Evolutionary conservation across 2,888 invertebrate genomes (phyloP).

Genomic region (Drosophila nr. fundita): DNA sequence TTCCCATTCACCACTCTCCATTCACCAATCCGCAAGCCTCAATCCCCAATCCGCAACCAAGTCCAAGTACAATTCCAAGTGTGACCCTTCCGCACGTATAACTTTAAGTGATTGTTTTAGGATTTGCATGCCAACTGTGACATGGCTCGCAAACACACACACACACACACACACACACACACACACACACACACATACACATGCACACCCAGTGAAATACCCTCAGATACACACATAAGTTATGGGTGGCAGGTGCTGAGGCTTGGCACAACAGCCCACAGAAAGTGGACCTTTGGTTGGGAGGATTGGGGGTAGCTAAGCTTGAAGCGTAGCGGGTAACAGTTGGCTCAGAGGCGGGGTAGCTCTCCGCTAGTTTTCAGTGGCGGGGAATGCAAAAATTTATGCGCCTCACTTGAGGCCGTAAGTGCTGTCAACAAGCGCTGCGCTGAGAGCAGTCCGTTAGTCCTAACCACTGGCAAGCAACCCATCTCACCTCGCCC

Average conservation of each 20-base stretch:
- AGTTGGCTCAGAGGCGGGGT: constrained; percentile 1
- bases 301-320: neutral
- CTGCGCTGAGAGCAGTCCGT: constrained; percentile 33
- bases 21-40: neutral
- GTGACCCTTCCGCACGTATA: constrained; percentile 52
- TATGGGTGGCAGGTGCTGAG: constrained; percentile 24
- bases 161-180: constrained; percentile 21
- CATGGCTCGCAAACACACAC: constrained; percentile 18
- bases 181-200: neutral
- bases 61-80: constrained; percentile 24
- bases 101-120: constrained; percentile 63
- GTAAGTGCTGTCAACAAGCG: constrained; percentile 71
- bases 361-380: neutral
- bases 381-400: constrained; percentile 50
- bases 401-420: constrained; percentile 60
- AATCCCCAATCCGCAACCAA: neutral
- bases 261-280: constrained; percentile 9
- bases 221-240: constrained; percentile 5
- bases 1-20: neutral
- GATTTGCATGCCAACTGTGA: constrained; percentile 65
- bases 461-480: neutral
- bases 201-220: constrained; percentile 8
- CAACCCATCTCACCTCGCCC: neutral
- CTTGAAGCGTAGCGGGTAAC: constrained; percentile 20
- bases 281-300: constrained; percentile 2